Evolutionary conservation across 1,140 invertebrate species (phyloP).

Genomic region (Drosophila lowei): DNA sequence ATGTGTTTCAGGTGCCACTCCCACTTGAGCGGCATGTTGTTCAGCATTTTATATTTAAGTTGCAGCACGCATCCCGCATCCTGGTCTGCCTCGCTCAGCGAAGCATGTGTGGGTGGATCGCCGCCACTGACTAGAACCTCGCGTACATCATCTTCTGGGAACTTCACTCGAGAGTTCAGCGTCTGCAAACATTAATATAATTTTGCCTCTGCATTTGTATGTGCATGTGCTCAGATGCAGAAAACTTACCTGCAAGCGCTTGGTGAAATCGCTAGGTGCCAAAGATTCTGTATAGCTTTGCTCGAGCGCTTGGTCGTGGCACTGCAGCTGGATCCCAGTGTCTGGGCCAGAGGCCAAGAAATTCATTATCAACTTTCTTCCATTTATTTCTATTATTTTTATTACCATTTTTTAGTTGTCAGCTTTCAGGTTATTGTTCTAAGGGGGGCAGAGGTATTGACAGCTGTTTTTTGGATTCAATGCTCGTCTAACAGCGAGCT

Average conservation of each 20-base stretch:
- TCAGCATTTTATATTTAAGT: constrained; percentile 56
- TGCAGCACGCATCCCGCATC: constrained; percentile 10
- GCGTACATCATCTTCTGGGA: constrained; percentile 35
- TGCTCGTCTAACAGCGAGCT: no score
- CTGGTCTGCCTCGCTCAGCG: neutral
- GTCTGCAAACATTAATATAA: constrained; percentile 15
- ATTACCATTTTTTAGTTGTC: constrained; percentile 4
- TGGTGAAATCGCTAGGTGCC: neutral
- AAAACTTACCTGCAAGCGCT: constrained; percentile 37
- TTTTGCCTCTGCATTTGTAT: neutral
- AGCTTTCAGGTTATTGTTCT: no score
- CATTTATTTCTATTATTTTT: neutral
- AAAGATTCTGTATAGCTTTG: constrained; percentile 28
- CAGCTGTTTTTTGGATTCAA: no score
- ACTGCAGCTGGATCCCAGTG: constrained; percentile 13
- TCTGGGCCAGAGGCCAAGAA: neutral
- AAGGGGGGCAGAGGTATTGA: no score
- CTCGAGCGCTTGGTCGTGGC: neutral
- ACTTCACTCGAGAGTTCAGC: constrained; percentile 60
- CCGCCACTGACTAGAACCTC: neutral
- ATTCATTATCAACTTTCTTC: neutral
- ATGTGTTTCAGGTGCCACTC: constrained; percentile 50
- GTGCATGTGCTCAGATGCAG: neutral
- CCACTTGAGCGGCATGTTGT: constrained; percentile 49
- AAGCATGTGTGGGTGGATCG: neutral